These are phyloP conservation scores for Tolypeutes matacus DNA, from an alignment of 2,797 vertebrate genomes.

Conservation along the genomic window DNA sequence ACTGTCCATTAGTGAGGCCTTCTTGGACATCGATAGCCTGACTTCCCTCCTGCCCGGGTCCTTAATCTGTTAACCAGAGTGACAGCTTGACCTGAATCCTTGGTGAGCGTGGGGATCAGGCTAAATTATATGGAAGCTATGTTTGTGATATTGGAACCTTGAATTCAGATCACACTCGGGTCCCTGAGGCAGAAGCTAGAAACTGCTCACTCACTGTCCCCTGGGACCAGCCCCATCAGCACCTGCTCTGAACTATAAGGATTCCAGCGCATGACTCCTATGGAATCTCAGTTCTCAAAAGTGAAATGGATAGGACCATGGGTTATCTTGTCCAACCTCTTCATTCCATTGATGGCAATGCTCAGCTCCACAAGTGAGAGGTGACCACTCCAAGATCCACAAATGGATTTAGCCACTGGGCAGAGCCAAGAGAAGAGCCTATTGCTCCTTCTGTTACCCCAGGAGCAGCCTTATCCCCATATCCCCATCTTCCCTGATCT, in stretches of 20 bases:
- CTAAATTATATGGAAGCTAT: background rate
- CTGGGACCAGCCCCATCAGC: background rate
- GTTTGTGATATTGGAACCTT: background rate
- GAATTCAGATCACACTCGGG: background rate
- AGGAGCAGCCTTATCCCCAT: background rate
- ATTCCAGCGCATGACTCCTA: background rate
- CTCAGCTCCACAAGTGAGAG: background rate
- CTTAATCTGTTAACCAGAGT: background rate
- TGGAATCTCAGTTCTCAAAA: background rate
- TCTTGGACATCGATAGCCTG: background rate
- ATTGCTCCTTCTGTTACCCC: background rate
- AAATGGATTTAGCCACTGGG: background rate
- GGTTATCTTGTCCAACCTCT: background rate
- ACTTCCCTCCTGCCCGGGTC: background rate
- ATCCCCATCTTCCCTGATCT: background rate
- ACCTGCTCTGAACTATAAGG: background rate
- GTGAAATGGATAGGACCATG: background rate
- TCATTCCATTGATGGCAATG: background rate
- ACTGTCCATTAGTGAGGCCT: background rate
- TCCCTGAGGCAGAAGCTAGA: background rate
- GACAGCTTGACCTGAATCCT: background rate
- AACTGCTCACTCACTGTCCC: background rate
- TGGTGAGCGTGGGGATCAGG: too few relatives aligned
- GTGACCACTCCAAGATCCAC: background rate
- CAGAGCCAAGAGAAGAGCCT: background rate